Evolutionary conservation across 1,140 invertebrate species (phyloP), one percentile per base, ranked within the genome.

Genomic region (Acromyrmex charruanus): DNA sequence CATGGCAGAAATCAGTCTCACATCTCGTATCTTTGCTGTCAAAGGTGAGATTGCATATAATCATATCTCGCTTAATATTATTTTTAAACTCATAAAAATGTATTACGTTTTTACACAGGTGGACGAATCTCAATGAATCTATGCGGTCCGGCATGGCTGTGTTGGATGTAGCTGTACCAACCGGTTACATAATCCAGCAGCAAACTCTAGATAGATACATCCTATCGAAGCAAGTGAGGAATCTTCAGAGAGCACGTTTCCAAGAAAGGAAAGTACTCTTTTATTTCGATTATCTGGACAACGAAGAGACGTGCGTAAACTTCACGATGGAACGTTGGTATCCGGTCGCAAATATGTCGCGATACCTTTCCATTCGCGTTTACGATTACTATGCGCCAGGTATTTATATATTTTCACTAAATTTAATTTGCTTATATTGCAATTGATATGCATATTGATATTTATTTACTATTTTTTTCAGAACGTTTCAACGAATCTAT

Each of bases 301-400:
- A 96, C 3, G 97, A 97, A 93, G 96, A 97, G 81, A 99, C 98
- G 0, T 99, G 99, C 94, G 97, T 99, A 0, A 97, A 98, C 93
- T 99, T 99, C 91, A 98, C 98, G 0, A 97, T 99, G 31, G 98
- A 99, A 95, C 96, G 99, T 87, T 99, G 98, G 98, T 98, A 97
- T 95, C 99, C 99, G 12, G 98, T 99, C 3, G 99, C 99, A 18
- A 99, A 99, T 95, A 98, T 99, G 97, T 99, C 99, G 0, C 96
- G 98, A 49, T 99, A 98, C 94, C 96, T 99, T 87, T 97, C 98
- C 4, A 97, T 99, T 66, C 96, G 98, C 89, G 97, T 99, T 9
- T 99, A 99, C 94, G 99, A 99, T 95, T 99, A 99, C 93, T 99
- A 99, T 96, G 97, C 99, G 81, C 99, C 99, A 94, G 98, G 98